These are phyloP conservation scores for Acanthoscelides obtectus DNA, from an alignment of 2,888 invertebrate species.

Conservation along the genomic window DNA sequence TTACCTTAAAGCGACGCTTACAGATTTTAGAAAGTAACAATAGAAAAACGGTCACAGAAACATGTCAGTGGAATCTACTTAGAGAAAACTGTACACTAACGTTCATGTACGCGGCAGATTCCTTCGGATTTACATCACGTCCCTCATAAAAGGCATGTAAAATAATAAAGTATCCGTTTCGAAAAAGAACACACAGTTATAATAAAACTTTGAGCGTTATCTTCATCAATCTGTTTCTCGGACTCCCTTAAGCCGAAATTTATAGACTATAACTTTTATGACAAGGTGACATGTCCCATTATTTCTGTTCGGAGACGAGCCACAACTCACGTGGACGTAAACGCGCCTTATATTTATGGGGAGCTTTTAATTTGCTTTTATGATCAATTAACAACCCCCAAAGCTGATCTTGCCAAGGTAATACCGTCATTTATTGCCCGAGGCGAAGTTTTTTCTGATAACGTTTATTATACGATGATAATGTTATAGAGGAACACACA, in stretches of 20 bases:
- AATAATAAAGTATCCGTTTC: neutral
- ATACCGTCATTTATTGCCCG: neutral
- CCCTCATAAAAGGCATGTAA: neutral
- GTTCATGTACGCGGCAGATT: no score
- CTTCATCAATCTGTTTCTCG: neutral
- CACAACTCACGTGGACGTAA: neutral
- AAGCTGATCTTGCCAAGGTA: neutral
- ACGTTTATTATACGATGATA: neutral
- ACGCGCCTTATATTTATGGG: neutral
- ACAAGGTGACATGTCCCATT: conserved; percentile 38
- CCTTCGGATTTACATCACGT: neutral
- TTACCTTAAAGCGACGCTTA: no score
- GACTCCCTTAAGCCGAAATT: conserved; percentile 36
- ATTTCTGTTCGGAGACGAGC: conserved; percentile 27
- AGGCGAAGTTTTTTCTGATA: neutral
- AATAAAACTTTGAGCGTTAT: neutral
- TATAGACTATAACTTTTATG: conserved; percentile 43
- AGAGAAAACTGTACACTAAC: no score
- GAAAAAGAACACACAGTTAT: neutral
- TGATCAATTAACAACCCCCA: conserved; percentile 1
- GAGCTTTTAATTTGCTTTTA: neutral
- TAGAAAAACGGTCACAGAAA: no score
- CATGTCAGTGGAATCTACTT: no score
- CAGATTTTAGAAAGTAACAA: no score
- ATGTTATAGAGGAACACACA: neutral